phyloP scores from a whole-genome alignment of 2,888 invertebrate genomes.

The Megastigmus dorsalis region DNA sequence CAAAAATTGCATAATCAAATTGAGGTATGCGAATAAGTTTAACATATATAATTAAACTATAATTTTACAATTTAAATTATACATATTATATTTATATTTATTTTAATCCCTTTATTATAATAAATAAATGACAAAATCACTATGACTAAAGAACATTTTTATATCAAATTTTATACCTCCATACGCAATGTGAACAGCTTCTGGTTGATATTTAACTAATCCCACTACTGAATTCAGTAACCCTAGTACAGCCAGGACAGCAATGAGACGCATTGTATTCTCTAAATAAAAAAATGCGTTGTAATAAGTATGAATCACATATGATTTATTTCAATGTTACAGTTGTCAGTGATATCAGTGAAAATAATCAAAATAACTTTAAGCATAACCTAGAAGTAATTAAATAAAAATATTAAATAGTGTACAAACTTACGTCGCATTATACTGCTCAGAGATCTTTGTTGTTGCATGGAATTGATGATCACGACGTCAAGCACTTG shows the following conservation, averaged over 20 bases:
- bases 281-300: conserved; percentile 7
- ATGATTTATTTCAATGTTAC: too few species aligned
- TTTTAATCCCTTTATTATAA: not conserved
- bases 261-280: conserved; percentile 42
- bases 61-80: not conserved
- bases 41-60: not conserved
- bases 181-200: conserved; percentile 81
- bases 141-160: too few species aligned
- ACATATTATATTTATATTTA: not conserved
- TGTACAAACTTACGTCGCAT: conserved; percentile 41
- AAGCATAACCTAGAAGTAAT: too few species aligned
- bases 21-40: not conserved
- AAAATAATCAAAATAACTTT: too few species aligned
- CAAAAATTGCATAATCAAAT: too few species aligned
- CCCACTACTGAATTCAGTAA: conserved; percentile 49
- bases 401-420: not conserved
- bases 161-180: conserved; percentile 79
- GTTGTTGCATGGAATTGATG: conserved; percentile 31
- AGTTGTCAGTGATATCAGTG: not conserved
- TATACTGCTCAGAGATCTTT: conserved; percentile 22
- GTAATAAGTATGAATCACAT: not conserved
- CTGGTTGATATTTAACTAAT: conserved; percentile 77
- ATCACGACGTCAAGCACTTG: too few species aligned
- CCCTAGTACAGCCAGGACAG: conserved; percentile 49
- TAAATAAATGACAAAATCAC: too few species aligned